Base-by-base conservation (phyloP, 2,113 vertebrate genomes). In the Riparia riparia region DNA sequence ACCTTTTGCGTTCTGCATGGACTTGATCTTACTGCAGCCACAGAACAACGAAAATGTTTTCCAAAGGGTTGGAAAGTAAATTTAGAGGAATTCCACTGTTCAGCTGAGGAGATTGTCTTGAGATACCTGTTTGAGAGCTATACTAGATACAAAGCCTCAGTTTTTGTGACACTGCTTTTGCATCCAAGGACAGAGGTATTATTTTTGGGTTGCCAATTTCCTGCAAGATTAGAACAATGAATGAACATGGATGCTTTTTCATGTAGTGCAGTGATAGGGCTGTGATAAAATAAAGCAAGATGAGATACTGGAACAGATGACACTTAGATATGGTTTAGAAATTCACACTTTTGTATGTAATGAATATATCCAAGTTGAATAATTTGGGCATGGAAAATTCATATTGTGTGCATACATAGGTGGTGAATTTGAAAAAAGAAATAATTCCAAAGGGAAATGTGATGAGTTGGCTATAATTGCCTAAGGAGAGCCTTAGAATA, bases 1-100 rank as follows among this genome's bases (percentile, higher is more conserved):
- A 98, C 98, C 98, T 98, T 98, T 98, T 97, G 97, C 92, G 17
- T 98, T 96, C 97, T 97, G 97, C 95, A 92, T 83, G 96, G 94
- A 96, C 96, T 97, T 86, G 80, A 53, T 97, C 95, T 90, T 94
- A 71, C 88, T 92, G 85, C 51, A 90, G 92, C 93, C 19, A 7
- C 42, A 86, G 79, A 64, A 89, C 89, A 87, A 88, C 56, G 9
- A 41, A 81, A 76, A 83, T 49, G 32, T 95, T 94, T 96, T 88
- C 41, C 29, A 24, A 60, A 90, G 65, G 71, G 44, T 60, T 58
- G 60, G 58, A 41, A 63, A 51, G 26, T 45, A 61, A 32, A 45
- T 78, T 83, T 95, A 73, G 60, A 82, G 63, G 71, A 77, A 37
- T 65, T 80, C 44, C 31, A 42, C 24, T 45, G 20, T 84, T 85